phyloP scores from a whole-genome alignment of 1,140 invertebrate genomes.

The fruit fly (Drosophila melanogaster) region DNA sequence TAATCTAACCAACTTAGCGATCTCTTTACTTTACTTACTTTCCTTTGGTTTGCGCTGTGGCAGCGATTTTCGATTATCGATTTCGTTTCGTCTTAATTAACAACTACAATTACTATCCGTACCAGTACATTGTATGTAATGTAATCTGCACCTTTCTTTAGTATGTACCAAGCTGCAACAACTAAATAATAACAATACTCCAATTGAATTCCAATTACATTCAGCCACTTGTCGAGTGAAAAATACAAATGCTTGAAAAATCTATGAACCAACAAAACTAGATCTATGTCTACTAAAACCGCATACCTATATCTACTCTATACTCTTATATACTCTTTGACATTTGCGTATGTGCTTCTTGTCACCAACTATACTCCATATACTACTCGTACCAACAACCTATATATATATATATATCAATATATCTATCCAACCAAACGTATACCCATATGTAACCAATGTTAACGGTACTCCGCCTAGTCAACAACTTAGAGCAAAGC shows the following conservation, averaged over 20 bases:
- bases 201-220: conserved; percentile 53
- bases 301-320: conserved; percentile 63
- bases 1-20: conserved; percentile 39
- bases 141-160: conserved; percentile 80
- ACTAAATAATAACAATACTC: conserved; percentile 47
- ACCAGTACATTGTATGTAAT: conserved; percentile 59
- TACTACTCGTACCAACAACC: conserved; percentile 47
- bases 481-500: conserved; percentile 67
- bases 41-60: conserved; percentile 48
- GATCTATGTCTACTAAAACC: conserved; percentile 77
- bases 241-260: conserved; percentile 67
- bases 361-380: conserved; percentile 74
- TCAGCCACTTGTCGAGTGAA: conserved; percentile 68
- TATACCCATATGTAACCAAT: conserved; percentile 63
- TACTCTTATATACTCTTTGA: conserved; percentile 70
- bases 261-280: conserved; percentile 67
- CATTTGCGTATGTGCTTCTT: conserved; percentile 81
- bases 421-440: conserved; percentile 24
- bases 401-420: conserved; percentile 48
- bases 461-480: conserved; percentile 76
- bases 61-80: conserved; percentile 39
- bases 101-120: conserved; percentile 47
- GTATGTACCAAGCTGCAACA: conserved; percentile 76
- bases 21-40: conserved; percentile 53
- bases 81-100: conserved; percentile 48